Evolutionary conservation across 2,113 vertebrate genomes (phyloP), one percentile per base, ranked within the genome.

Genomic region (Lepus europaeus): DNA sequence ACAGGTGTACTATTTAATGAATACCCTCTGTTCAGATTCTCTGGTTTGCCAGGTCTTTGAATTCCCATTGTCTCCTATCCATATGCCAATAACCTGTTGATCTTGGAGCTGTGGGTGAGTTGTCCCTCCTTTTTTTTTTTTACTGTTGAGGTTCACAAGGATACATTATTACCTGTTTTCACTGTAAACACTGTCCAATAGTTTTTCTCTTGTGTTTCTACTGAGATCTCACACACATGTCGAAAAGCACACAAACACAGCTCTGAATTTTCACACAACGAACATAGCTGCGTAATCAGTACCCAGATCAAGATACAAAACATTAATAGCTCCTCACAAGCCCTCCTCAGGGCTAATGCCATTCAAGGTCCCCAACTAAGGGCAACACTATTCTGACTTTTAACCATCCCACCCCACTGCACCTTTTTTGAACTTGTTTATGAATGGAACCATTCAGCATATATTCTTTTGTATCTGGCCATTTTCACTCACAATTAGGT

Each of bases 301-400:
- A 77, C 81, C 39, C n/a, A 64, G 9, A 87, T 49, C 49, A 93
- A 86, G 70, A 94, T 77, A 72, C 5, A 61, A 95, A 92, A 59
- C 16, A 88, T n/a, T 68, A 27, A 11, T 70, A 85, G 88, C 25
- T 85, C 68, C 59, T 23, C 27, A 80, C 64, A 88, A 93, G 27
- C 22, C 11, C 22, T 59, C 36, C 5, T 87, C 8, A 78, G 64
- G 63, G 66, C 53, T 69, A 86, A 9, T 49, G 82, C 76, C 64
- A 92, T 64, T 83, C 77, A 81, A 33, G 27, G 89, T 68, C 22
- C n/a, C 45, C 23, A 5, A 51, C 45, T 73, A 83, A 93, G 23
- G 33, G 61, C 39, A 25, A 86, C 3, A 51, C 17, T 64, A 84
- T 53, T 59, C 31, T 69, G 76, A 25, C 33, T 78, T 95, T 95